phyloP scores from a whole-genome alignment of 2,797 vertebrate genomes.

The Lagorchestes hirsutus region DNA sequence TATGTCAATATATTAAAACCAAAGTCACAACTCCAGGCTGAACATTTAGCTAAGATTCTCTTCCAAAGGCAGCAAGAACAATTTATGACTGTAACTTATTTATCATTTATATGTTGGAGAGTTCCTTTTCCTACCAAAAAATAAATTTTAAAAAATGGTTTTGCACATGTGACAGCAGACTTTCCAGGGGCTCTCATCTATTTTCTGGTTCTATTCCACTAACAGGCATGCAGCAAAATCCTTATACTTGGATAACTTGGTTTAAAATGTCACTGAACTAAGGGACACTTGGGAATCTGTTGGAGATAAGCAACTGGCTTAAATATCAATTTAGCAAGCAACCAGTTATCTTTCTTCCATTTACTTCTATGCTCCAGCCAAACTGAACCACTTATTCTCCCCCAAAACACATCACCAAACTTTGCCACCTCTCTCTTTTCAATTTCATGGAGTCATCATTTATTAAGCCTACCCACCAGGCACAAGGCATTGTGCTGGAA shows the following conservation, averaged over 20 bases:
- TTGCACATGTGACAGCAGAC: rapidly evolving
- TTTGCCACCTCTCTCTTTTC: neutral
- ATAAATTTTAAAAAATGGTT: neutral
- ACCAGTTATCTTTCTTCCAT: neutral
- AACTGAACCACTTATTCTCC: neutral
- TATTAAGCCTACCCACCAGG: neutral
- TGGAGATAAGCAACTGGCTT: neutral
- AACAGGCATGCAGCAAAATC: neutral
- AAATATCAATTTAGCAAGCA: neutral
- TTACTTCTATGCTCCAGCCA: neutral
- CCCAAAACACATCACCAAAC: neutral
- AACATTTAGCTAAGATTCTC: neutral
- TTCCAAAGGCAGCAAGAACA: neutral
- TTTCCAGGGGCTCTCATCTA: rapidly evolving
- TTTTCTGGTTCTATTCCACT: neutral
- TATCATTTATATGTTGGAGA: neutral
- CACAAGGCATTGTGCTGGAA: neutral
- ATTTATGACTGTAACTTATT: neutral
- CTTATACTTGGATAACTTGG: rapidly evolving
- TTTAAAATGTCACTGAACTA: neutral
- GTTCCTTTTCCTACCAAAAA: rapidly evolving
- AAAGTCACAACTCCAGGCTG: neutral
- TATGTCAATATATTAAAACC: neutral
- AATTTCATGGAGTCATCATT: neutral
- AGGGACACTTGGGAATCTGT: neutral